Evolutionary conservation across 1,140 invertebrate genomes (phyloP), one percentile per base, ranked within the genome.

Genomic region (Leptopilina clavipes): DNA sequence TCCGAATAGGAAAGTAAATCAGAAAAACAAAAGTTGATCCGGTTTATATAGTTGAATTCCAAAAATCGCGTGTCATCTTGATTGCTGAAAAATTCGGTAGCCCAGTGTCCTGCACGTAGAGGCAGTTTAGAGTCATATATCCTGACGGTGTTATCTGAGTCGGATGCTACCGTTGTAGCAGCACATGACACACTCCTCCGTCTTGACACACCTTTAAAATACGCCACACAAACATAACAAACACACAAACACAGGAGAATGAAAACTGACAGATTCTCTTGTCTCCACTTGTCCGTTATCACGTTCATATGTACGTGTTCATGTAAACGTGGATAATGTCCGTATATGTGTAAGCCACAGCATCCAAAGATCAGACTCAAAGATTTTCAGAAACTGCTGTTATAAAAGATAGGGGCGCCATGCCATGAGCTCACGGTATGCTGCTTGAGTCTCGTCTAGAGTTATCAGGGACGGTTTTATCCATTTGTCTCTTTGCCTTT

Each of bases 21-120:
- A n/a, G n/a, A n/a, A n/a, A n/a, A n/a, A n/a, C n/a, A n/a, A n/a
- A n/a, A n/a, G n/a, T 12, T 71, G 70, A 72, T 37, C 72, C 75
- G 79, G 77, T 76, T 74, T 48, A 77, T 43, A 45, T 37, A 31
- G 25, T 31, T 5, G 71, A 71, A 74, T 83, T 83, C 83, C 76
- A 84, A 85, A 40, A 85, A 84, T 85, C 81, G 70, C 79, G 43
- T 72, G 25, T 75, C 81, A 85, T 87, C 86, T 88, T 84, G 83
- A 83, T 84, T 84, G 25, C 74, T 81, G 72, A 82, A 84, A 90
- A 90, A 90, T 90, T 89, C 89, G 86, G 88, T 89, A 89, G 89
- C 88, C 78, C 85, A 59, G 71, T 76, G 81, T 80, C 71, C 72
- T 80, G 82, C 85, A 85, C 86, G 85, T 86, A 84, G 86, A 75